Percentiles rank a stretch among this genome's conserved stretches.
Evolutionary conservation across 2,113 vertebrate genomes (phyloP).

Genomic region (Haemorhous mexicanus): DNA sequence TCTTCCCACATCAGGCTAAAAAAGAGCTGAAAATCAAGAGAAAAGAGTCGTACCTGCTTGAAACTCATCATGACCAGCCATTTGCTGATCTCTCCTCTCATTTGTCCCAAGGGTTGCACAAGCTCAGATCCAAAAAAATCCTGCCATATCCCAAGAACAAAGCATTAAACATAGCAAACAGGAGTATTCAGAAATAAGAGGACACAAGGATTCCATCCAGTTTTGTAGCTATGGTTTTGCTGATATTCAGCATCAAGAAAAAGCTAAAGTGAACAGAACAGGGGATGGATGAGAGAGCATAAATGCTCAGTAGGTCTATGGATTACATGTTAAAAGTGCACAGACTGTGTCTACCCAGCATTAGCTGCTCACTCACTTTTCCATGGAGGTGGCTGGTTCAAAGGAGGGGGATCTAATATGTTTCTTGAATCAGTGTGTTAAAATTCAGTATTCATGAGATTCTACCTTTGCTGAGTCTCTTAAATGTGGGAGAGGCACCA

Average conservation of each 20-base stretch:
- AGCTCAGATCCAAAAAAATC: not conserved
- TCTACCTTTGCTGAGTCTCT: not conserved
- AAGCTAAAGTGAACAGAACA: not conserved
- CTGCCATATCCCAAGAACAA: not conserved
- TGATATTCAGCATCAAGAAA: not conserved
- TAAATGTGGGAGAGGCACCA: not conserved
- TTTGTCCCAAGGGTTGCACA: not conserved
- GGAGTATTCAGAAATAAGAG: not conserved
- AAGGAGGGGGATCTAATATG: not conserved
- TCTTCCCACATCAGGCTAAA: not conserved
- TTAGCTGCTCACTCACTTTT: not conserved
- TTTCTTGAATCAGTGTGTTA: not conserved
- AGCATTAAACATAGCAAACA: not conserved
- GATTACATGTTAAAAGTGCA: not conserved
- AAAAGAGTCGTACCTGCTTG: not conserved
- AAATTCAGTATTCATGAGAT: not conserved
- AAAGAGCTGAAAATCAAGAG: not conserved
- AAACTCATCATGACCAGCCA: not conserved
- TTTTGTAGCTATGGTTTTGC: not conserved
- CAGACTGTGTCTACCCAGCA: not conserved
- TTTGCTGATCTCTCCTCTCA: not conserved
- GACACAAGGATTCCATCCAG: not conserved
- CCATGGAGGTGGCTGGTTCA: not conserved
- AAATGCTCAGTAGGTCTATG: not conserved
- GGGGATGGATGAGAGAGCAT: not conserved